These are phyloP conservation scores for Alexandromys fortis DNA, from an alignment of 2,113 vertebrate genomes.

Conservation along the genomic window DNA sequence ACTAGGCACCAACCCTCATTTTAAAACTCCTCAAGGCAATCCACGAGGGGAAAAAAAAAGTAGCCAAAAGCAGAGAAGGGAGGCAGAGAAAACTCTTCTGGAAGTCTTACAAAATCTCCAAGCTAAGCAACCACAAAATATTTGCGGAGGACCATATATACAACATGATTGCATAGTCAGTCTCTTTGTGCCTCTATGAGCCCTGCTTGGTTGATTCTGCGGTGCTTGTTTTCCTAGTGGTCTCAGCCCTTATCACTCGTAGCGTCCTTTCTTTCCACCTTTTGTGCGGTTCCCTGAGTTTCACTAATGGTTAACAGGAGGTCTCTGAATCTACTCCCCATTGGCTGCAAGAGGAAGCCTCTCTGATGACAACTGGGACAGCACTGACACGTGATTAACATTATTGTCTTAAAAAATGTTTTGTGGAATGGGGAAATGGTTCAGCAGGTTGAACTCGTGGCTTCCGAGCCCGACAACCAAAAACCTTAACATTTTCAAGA, in stretches of 20 bases:
- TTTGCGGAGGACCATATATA: neutral
- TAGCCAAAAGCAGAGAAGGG: neutral
- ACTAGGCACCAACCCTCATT: neutral
- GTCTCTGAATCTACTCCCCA: neutral
- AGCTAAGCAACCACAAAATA: neutral
- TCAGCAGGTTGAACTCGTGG: fast-evolving
- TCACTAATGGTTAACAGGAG: neutral
- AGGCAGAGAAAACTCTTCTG: neutral
- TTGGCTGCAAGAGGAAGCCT: neutral
- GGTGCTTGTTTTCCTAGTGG: neutral
- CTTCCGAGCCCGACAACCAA: neutral
- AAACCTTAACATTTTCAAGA: neutral
- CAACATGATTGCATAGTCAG: neutral
- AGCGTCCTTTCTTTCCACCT: neutral
- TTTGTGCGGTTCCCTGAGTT: neutral
- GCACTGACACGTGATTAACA: neutral
- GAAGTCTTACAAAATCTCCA: neutral
- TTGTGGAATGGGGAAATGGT: neutral
- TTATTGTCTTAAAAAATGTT: neutral
- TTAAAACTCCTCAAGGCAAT: neutral
- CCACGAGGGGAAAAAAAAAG: fast-evolving
- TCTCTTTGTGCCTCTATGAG: neutral
- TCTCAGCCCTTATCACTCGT: neutral
- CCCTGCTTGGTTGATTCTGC: neutral
- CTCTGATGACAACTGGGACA: neutral